Evolutionary conservation across 1,140 invertebrate genomes (phyloP).

Genomic region (Drosophila bocki): DNA sequence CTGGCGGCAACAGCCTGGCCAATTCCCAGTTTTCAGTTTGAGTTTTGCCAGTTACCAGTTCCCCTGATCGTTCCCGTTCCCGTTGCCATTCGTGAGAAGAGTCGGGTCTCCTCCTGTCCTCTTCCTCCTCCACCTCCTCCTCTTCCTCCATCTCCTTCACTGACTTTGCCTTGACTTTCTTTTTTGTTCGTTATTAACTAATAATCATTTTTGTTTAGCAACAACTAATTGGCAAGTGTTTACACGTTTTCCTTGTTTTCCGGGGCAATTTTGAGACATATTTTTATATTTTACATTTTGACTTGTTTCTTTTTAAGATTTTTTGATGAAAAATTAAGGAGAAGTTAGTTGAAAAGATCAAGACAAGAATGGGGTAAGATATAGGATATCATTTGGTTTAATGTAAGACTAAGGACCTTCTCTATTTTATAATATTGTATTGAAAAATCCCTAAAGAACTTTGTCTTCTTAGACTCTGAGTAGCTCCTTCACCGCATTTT

Average conservation of each 20-base stretch:
- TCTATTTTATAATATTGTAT: too few relatives aligned
- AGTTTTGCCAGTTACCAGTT: not conserved
- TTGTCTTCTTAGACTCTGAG: too few relatives aligned
- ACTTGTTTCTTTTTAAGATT: not conserved
- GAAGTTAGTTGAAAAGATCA: too few relatives aligned
- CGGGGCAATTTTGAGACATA: not conserved
- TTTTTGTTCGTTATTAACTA: constrained; percentile 17
- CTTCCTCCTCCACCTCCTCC: not conserved
- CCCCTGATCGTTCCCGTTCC: constrained; percentile 6
- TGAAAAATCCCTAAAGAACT: too few relatives aligned
- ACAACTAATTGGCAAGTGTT: constrained; percentile 21
- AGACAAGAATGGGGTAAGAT: too few relatives aligned
- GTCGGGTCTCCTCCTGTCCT: not conserved
- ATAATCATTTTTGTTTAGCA: constrained; percentile 19
- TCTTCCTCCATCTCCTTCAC: not conserved
- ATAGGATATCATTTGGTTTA: too few relatives aligned
- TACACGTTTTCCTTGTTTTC: constrained; percentile 22
- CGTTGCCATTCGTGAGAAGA: constrained; percentile 22
- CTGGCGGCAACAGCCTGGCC: constrained; percentile 63
- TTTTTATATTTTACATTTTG: not conserved
- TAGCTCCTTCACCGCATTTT: too few relatives aligned
- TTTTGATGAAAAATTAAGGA: not conserved
- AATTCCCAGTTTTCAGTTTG: constrained; percentile 21
- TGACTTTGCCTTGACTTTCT: constrained; percentile 13
- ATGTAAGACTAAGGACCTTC: too few relatives aligned